Evolutionary conservation across 2,797 vertebrate genomes (phyloP), one percentile per base, ranked within the genome.

Genomic region (Alectoris magna): DNA sequence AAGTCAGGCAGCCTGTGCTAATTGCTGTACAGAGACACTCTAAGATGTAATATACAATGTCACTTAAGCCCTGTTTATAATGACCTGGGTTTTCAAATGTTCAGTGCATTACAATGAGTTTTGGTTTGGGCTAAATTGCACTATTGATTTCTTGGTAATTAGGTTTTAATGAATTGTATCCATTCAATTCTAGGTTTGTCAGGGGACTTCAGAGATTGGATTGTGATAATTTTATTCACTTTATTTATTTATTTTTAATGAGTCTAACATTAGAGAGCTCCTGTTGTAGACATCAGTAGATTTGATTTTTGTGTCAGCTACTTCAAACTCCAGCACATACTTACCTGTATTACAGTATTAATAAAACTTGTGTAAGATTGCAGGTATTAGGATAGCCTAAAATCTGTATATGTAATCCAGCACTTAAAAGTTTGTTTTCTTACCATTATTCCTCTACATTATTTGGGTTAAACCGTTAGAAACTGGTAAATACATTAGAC

Each of bases 131-230:
- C 76, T 94, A 94, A 97, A 97, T 97, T 96, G 87, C 75, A 43
- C 59, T 96, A 97, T 97, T 96, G 96, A 96, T 94, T 96, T 90
- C 71, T 93, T 91, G 71, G 83, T 94, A 96, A 97, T 97, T 96
- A 95, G 85, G 73, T 96, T 96, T 96, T 96, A 97, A 97, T 96
- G 91, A 96, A 96, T 96, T 91, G 89, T 78, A 70, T 91, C 84
- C 90, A 74, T 78, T 94, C 83, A 90, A 73, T 75, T 91, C 78
- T 94, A 73, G 1, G 4, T 87, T 94, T 89, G 73, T 92, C n/a
- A 27, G 84, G 92, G 79, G 91, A 92, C 48, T 93, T 94, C 36
- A 68, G 44, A 73, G 90, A 76, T 63, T 74, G 46, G 53, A 72
- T 80, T 86, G 88, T 76, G 82, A 89, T 94, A 0, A 62, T 88